Base-by-base conservation (phyloP, 2,797 vertebrate species). In the Eospalax fontanierii region DNA sequence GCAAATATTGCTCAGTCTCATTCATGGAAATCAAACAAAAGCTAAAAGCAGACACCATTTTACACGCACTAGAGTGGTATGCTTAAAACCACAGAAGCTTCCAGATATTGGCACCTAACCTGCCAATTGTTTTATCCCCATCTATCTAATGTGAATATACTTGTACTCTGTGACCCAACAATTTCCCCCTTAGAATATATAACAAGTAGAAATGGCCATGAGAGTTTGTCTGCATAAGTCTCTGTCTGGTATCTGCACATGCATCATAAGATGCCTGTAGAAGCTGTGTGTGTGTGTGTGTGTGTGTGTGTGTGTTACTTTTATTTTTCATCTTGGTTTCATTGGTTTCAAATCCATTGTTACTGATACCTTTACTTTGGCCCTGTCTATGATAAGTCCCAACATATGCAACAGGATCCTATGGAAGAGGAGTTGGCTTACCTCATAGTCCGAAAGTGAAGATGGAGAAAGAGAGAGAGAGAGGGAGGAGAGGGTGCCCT, bases 31-130 rank as follows among this genome's bases (percentile, higher is more conserved):
- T 73, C n/a, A 38, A 86, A 75, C 61, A 81, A 74, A 88, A 65
- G 86, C 28, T 16, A 93, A 57, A 90, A 71, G 88, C 61, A 92
- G n/a, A n/a, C 1, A 70, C 16, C 18, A 65, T 94, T 57, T 75
- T 80, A 28, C 19, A 38, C 5, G 76, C 35, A 40, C 9, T 7
- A 61, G 61, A 95, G 79, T 3, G 9, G 3, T 57, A 21, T 11
- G 15, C 40, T 81, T 82, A 35, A 43, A 93, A 74, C n/a, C 30
- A 33, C 57, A n/a, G 57, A 16, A 30, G 26, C 12, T 46, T 26
- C 59, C 46, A 9, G 26, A 21, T 54, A 54, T 54, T 54, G 50
- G 50, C 50, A 54, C 50, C 50, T 54, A 54, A 54, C 2, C 50
- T 54, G 50, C 50, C 8, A 73, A n/a, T 6, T 33, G n/a, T 89